Percentiles rank a stretch among this genome's conserved stretches.
Evolutionary conservation across 2,888 invertebrate genomes (phyloP).

Genomic region (Temnothorax rugatulus): DNA sequence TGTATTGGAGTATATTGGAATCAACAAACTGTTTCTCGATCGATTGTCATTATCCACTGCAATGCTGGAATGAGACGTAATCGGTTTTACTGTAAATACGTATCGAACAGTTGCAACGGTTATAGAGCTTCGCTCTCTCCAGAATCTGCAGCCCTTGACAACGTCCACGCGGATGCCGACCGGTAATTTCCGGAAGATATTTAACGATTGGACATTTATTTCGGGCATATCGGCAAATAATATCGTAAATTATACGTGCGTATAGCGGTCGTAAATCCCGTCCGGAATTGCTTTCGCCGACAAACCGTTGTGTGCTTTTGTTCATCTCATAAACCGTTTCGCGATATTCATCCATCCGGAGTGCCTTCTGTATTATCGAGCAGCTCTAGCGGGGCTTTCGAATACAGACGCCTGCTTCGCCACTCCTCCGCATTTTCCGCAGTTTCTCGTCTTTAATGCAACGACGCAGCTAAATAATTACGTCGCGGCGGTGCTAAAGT

Average conservation of each 20-base stretch:
- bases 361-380: conserved; percentile 34
- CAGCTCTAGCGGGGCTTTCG: conserved; percentile 5
- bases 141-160: background rate
- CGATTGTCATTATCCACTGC: background rate
- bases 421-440: conserved; percentile 6
- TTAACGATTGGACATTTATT: conserved; percentile 22
- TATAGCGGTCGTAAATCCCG: conserved; percentile 53
- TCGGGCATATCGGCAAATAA: conserved; percentile 30
- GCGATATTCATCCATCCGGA: conserved; percentile 43
- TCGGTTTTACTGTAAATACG: conserved; percentile 25
- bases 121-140: background rate
- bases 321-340: conserved; percentile 66
- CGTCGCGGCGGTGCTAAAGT: conserved; percentile 33
- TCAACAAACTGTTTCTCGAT: background rate
- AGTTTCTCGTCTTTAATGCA: conserved; percentile 33
- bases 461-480: conserved; percentile 34
- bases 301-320: conserved; percentile 66
- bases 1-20: background rate
- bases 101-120: background rate
- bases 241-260: conserved; percentile 66
- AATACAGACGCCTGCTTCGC: conserved; percentile 17
- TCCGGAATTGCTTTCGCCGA: conserved; percentile 67
- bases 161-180: background rate
- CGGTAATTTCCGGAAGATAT: conserved; percentile 9
- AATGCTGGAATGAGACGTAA: background rate